Base-by-base conservation (phyloP, 2,113 vertebrate genomes). In the Dicentrarchus labrax region DNA sequence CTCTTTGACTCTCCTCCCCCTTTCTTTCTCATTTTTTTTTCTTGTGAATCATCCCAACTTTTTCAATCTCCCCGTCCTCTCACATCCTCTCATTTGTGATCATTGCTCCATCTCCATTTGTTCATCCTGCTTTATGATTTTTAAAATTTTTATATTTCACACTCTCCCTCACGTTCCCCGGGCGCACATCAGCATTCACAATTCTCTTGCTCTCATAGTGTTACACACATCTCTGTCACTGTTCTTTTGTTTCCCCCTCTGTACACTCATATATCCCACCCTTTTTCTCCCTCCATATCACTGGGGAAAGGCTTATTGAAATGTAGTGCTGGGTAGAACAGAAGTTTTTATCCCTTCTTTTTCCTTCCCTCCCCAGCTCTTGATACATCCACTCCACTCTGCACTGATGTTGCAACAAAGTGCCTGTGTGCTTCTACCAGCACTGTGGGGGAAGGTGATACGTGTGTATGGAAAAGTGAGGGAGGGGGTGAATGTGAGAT, bases 371-470 rank as follows among this genome's bases (percentile, higher is more conserved):
- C 39, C 79, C 78, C 51, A 56, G 88, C 65, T 84, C 68, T 72
- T 68, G 21, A 83, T 81, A 82, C 73, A 80, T 76, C 64, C 65
- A 78, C 53, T 85, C 68, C 54, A 47, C 79, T 71, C 56, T 65
- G 72, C 79, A 76, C 76, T 85, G 80, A 81, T 86, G 84, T 86
- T 85, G 75, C 78, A 89, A 81, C 84, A 88, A 84, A 86, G 83
- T 84, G 90, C 75, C 39, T 78, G 45, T 80, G 81, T 43, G 54
- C 78, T 67, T 80, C 81, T 83, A 45, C 87, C 83, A 85, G 82
- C 65, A 60, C 80, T 56, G 77, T 66, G 86, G 78, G 65, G 66
- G 73, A 50, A 79, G 71, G 81, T 36, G 6, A 24, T 72, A 39
- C 78, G 36, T 69, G 43, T 66, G n/a, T 73, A 48, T 47, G n/a